These are phyloP conservation scores for Thamnophis elegans DNA, from an alignment of 2,797 vertebrate genomes.

Conservation along the genomic window DNA sequence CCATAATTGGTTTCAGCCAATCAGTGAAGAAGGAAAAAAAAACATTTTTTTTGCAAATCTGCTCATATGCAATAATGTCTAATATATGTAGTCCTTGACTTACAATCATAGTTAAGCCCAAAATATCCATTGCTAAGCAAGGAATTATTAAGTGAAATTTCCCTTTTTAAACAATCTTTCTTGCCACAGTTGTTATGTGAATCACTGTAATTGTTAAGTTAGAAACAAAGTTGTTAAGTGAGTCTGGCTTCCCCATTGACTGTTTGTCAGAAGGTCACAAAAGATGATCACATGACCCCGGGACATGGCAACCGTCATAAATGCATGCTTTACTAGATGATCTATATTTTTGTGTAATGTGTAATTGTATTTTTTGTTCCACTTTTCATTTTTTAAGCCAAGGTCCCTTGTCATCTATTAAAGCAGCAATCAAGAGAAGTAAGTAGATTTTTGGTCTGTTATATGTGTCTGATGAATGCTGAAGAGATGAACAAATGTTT, in stretches of 20 bases:
- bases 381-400: slow-evolving; percentile 75
- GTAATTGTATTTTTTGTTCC: slow-evolving; percentile 46
- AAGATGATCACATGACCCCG: background rate
- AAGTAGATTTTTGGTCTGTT: slow-evolving; percentile 71
- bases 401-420: slow-evolving; percentile 87
- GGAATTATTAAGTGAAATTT: background rate
- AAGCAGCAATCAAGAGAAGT: slow-evolving; percentile 93
- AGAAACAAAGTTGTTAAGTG: background rate
- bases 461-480: slow-evolving; percentile 40
- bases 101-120: background rate
- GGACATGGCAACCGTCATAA: background rate
- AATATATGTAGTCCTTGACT: background rate
- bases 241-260: background rate
- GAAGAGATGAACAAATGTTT: slow-evolving; percentile 29
- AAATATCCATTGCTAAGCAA: background rate
- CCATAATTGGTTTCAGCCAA: background rate
- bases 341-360: slow-evolving; percentile 19
- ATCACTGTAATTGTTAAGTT: background rate
- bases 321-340: background rate
- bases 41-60: background rate
- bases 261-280: background rate
- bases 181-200: background rate
- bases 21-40: background rate
- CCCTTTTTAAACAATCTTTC: background rate
- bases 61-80: background rate